Conservation (phyloP, 2,888 invertebrate genomes). For the Unio delphinus region DNA sequence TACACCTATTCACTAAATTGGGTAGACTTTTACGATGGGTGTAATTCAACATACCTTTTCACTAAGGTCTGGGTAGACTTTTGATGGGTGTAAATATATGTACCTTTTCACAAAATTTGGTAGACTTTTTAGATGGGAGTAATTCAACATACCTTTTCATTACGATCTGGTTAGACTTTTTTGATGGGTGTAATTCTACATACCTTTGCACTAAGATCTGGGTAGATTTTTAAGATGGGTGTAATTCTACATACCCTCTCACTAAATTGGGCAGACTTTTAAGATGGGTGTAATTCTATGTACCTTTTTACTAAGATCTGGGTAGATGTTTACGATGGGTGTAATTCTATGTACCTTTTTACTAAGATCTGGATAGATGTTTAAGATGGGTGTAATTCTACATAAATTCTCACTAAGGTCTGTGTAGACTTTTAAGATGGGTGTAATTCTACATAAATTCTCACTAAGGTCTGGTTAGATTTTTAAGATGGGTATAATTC, state of each 20-base stretch:
- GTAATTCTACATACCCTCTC: conserved; percentile 49
- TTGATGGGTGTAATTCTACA: too few relatives aligned
- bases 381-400: neutral
- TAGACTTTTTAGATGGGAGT: neutral
- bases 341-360: too few relatives aligned
- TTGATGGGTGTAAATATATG: conserved; percentile 3
- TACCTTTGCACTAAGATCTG: too few relatives aligned
- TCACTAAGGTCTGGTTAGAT: too few relatives aligned
- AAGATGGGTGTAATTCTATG: too few relatives aligned
- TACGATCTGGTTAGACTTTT: conserved; percentile 70
- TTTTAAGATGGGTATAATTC: neutral
- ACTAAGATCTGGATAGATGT: too few relatives aligned
- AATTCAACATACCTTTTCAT: conserved; percentile 54
- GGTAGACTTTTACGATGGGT: neutral
- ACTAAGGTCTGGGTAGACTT: conserved; percentile 70
- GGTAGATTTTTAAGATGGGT: neutral
- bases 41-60: conserved; percentile 49
- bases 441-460: too few relatives aligned
- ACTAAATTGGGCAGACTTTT: neutral
- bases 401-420: conserved; percentile 66
- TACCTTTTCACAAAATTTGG: too few relatives aligned
- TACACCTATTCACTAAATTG: too few relatives aligned
- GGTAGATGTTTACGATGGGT: too few relatives aligned
- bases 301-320: too few relatives aligned
- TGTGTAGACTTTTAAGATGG: conserved; percentile 63